Conservation (phyloP, 2,797 vertebrate species). For the Manis crassicaudata region DNA sequence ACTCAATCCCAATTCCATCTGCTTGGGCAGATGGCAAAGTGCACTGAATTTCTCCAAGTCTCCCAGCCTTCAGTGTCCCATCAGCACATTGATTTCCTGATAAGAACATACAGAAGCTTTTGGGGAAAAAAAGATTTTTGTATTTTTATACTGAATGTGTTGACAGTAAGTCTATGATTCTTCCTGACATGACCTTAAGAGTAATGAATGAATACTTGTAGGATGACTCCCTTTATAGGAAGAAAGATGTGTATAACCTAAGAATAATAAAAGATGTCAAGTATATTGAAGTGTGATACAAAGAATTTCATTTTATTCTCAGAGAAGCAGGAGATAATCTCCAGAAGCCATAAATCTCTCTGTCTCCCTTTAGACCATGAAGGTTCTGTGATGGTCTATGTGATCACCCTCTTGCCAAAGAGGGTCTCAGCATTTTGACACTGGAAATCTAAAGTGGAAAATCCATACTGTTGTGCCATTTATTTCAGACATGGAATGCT, state of each 20-base stretch:
- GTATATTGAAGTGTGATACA: constrained; percentile 50
- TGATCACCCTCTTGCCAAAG: background rate
- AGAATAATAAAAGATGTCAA: constrained; percentile 77
- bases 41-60: constrained; percentile 33
- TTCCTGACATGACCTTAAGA: constrained; percentile 73
- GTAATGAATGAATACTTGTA: constrained; percentile 66
- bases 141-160: constrained; percentile 43
- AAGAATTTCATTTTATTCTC: constrained; percentile 66
- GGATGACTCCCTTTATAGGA: constrained; percentile 71
- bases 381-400: background rate
- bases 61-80: background rate
- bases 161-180: constrained; percentile 64
- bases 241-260: constrained; percentile 63
- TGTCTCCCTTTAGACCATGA: constrained; percentile 53
- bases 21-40: constrained; percentile 67
- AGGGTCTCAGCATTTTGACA: background rate
- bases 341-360: constrained; percentile 33
- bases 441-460: background rate
- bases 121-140: background rate
- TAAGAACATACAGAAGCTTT: constrained; percentile 50
- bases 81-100: constrained; percentile 66
- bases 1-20: constrained; percentile 55
- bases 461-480: background rate
- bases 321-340: constrained; percentile 55
- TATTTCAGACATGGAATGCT: background rate